Base-by-base conservation (phyloP, 2,888 invertebrate species). In the Xiphydria camelus region DNA sequence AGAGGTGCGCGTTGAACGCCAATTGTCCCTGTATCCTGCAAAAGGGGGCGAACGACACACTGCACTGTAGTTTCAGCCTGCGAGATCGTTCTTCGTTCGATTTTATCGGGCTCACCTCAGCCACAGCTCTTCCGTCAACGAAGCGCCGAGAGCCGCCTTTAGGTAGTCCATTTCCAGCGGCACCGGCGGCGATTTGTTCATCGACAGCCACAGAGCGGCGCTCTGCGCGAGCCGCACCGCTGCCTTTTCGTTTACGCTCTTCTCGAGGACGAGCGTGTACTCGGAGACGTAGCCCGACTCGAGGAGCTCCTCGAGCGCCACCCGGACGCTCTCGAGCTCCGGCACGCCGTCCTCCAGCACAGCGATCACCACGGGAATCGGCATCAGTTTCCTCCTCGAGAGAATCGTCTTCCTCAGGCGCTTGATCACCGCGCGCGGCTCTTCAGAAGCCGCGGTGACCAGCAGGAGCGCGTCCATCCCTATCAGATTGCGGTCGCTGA, bases 401-500 rank as follows among this genome's bases (percentile, higher is more conserved):
- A 68, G 41, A 18, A 75, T 52, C 20, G 64, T 64, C 25, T 53
- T 69, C 7, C 58, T 68, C 23, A 76, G 55, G 26, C 75, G 66
- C 36, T 53, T 60, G 1, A 53, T 55, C 1, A 70, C 48, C 2
- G 38, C 43, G 10, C 56, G 58, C 5, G 43, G 15, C 7, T 65
- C 56, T 40, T 75, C 73, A n/a, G 57, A 52, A 17, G 61, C 48
- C 3, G 57, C 53, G 1, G 61, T 59, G 2, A 74, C 51, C 36
- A 75, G 68, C 2, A 75, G 46, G 6, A 75, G 46, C 14, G 59
- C 74, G 36, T 75, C 72, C n/a, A 57, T 61, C 2, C 75, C 74
- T 4, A 53, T 45, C 12, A 67, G 41, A 26, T 59, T 44, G 23
- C 57, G 45, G 3, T 71, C 66, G 12, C 49, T 59, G 2, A 62